A percentile compares a stretch with the other conserved stretches of the same genome.
Conservation (phyloP, 2,797 vertebrate genomes). For the Meriones psammophilus region DNA sequence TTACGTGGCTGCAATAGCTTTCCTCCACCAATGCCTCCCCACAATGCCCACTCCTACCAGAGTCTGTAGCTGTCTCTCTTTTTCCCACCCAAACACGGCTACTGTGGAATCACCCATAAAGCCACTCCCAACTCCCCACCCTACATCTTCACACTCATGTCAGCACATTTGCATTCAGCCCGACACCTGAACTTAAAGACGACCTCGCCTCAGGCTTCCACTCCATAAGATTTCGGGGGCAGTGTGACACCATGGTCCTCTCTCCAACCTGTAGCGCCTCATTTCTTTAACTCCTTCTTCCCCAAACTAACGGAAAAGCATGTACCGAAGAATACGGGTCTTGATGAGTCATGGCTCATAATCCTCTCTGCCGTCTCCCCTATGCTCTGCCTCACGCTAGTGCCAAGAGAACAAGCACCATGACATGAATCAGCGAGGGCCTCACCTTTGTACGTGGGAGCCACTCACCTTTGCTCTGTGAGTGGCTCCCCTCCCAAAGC, state of each 20-base stretch:
- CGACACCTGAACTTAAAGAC: not conserved
- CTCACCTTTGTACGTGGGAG: not conserved
- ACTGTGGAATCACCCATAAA: not conserved
- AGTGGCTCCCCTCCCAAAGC: not conserved
- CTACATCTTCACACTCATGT: not conserved
- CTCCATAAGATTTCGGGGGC: not conserved
- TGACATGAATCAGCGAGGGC: accelerated
- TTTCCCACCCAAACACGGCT: not conserved
- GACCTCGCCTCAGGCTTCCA: not conserved
- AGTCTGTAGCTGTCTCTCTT: not conserved
- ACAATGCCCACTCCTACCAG: not conserved
- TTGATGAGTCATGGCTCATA: not conserved
- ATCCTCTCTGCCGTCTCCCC: not conserved
- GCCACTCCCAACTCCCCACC: not conserved
- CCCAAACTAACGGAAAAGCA: constrained; percentile 3
- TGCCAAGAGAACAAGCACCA: too few relatives aligned
- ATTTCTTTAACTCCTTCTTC: not conserved
- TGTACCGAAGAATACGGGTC: not conserved
- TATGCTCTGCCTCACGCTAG: not conserved
- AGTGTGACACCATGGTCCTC: not conserved
- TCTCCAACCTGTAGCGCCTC: not conserved
- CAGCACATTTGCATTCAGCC: not conserved
- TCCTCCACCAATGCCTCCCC: not conserved
- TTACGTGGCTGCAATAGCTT: not conserved
- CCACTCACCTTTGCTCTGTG: not conserved